phyloP scores from a whole-genome alignment of 2,113 vertebrate genomes.

The Tinamus guttatus region DNA sequence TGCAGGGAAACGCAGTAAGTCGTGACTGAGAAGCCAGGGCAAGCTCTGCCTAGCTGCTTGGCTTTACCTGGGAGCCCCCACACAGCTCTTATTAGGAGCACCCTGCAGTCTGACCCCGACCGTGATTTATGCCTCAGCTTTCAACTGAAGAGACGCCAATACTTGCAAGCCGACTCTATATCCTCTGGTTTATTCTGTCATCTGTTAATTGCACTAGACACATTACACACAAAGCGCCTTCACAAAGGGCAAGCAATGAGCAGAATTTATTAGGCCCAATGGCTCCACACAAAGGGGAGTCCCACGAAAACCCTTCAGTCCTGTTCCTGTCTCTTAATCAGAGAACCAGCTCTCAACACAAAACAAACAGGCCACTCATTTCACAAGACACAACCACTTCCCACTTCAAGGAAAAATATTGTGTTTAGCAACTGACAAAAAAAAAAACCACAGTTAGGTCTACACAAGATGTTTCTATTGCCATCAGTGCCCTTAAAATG shows the following conservation, averaged over 20 bases:
- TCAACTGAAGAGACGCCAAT: slow-evolving; percentile 49
- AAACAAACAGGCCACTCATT: neutral
- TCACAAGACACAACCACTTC: neutral
- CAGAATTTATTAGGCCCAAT: neutral
- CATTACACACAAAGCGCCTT: slow-evolving; percentile 5
- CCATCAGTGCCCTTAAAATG: neutral
- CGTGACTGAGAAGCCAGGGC: neutral
- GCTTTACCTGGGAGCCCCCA: neutral
- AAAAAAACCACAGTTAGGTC: neutral
- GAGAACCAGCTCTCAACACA: neutral
- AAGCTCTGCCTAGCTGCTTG: neutral
- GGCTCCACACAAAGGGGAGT: neutral
- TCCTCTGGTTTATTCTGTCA: neutral
- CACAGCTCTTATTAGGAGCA: neutral
- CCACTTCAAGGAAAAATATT: neutral
- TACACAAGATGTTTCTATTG: neutral
- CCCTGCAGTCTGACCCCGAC: neutral
- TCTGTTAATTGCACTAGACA: neutral
- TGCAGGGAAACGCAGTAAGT: neutral
- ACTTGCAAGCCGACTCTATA: slow-evolving; percentile 3
- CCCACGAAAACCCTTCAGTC: slow-evolving; percentile 7
- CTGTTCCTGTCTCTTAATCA: neutral
- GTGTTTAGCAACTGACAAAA: neutral
- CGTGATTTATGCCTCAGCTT: slow-evolving; percentile 36
- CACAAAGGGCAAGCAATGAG: neutral